Evolutionary conservation across 2,797 vertebrate species (phyloP).

Genomic region (Centropyge bicolor): DNA sequence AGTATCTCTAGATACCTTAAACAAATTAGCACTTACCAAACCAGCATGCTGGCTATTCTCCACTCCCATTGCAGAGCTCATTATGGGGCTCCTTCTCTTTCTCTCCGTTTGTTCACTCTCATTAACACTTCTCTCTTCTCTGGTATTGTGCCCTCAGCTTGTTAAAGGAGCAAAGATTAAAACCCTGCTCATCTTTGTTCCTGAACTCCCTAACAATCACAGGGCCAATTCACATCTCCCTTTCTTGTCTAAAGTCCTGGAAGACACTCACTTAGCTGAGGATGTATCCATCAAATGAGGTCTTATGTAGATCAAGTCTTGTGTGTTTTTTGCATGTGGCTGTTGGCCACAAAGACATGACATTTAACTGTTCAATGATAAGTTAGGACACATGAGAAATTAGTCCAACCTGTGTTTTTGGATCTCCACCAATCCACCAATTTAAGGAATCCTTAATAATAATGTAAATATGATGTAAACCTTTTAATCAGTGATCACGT

Average conservation of each 20-base stretch:
- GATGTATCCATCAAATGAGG: conserved; percentile 14
- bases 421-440: no score
- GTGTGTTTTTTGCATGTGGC: neutral
- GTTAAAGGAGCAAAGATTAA: conserved; percentile 49
- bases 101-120: conserved; percentile 26
- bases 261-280: conserved; percentile 27
- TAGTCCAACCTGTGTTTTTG: neutral
- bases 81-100: conserved; percentile 31
- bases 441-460: no score
- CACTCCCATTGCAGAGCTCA: conserved; percentile 37
- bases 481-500: neutral
- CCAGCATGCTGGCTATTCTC: conserved; percentile 14
- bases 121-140: conserved; percentile 25
- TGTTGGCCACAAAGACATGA: neutral
- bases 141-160: conserved; percentile 30
- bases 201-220: conserved; percentile 40
- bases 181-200: conserved; percentile 38
- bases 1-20: conserved; percentile 32
- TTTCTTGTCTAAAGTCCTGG: conserved; percentile 18
- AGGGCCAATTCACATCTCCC: conserved; percentile 21
- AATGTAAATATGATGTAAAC: no score
- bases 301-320: neutral
- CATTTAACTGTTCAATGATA: neutral
- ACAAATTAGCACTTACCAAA: conserved; percentile 53
- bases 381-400: neutral